Evolutionary conservation across 1,140 invertebrate genomes (phyloP).

Genomic region (Heliconius hewitsoni): DNA sequence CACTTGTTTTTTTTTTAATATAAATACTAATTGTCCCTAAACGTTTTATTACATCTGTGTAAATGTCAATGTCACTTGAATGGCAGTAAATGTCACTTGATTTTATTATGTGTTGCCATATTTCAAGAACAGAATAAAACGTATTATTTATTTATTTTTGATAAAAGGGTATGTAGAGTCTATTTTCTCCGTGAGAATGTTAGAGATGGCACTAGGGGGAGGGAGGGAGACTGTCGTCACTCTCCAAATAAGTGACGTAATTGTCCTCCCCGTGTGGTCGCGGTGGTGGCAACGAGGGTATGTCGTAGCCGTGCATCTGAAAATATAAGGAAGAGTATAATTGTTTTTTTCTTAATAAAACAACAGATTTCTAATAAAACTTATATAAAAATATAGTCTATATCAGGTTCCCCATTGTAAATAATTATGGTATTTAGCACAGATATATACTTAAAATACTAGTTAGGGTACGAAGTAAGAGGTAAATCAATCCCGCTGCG

Average conservation of each 20-base stretch:
- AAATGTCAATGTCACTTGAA: conserved; percentile 13
- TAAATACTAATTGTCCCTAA: conserved; percentile 9
- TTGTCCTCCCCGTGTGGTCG: conserved; percentile 91
- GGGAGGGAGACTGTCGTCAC: conserved; percentile 89
- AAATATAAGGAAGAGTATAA: conserved; percentile 30
- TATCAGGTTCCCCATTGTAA: no score
- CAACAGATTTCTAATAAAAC: no score
- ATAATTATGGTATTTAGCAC: no score
- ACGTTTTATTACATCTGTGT: conserved; percentile 1
- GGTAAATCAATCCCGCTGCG: no score
- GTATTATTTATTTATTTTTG: neutral
- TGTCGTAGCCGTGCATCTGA: conserved; percentile 94
- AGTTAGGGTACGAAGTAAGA: no score
- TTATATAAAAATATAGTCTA: no score
- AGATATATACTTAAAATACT: no score
- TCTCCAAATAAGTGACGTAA: conserved; percentile 94
- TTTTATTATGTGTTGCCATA: neutral
- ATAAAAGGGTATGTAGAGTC: conserved; percentile 19
- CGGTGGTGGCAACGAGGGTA: conserved; percentile 84
- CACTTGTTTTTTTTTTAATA: conserved; percentile 23
- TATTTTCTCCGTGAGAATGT: conserved; percentile 18
- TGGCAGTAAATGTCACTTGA: conserved; percentile 5
- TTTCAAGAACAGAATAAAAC: no score
- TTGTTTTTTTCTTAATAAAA: no score
- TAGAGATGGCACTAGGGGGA: conserved; percentile 83